Evolutionary conservation across 2,113 vertebrate species (phyloP).

Genomic region (Furnarius figulus): DNA sequence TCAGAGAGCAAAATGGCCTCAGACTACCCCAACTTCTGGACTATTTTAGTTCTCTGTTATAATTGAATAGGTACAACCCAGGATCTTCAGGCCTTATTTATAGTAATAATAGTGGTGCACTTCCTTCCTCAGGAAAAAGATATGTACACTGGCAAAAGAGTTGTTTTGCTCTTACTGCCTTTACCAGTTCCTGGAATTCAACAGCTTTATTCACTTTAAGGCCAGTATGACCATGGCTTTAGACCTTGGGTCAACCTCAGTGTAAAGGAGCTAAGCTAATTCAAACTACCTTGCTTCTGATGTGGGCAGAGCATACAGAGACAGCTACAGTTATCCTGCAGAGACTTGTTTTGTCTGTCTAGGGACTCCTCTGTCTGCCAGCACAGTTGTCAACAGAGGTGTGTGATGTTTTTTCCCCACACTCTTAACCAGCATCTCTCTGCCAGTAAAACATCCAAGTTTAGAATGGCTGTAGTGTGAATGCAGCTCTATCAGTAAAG

Average conservation of each 20-base stretch:
- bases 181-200: conserved; percentile 18
- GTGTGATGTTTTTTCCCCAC: background rate
- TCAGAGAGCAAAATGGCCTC: background rate
- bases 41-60: background rate
- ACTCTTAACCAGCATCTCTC: background rate
- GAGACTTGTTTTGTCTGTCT: conserved; percentile 29
- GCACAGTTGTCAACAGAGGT: background rate
- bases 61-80: background rate
- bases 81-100: background rate
- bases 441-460: conserved; percentile 53
- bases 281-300: background rate
- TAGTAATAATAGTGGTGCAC: background rate
- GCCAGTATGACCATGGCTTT: background rate
- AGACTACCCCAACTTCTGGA: background rate
- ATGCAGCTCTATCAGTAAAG: background rate
- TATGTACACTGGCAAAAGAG: background rate
- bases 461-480: background rate
- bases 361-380: background rate
- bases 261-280: background rate
- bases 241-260: background rate
- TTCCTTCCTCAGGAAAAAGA: background rate
- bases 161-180: background rate
- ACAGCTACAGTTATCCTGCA: background rate
- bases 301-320: background rate
- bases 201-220: background rate